Conservation (phyloP, 2,888 invertebrate genomes). For the Phyllotreta cruciferae region DNA sequence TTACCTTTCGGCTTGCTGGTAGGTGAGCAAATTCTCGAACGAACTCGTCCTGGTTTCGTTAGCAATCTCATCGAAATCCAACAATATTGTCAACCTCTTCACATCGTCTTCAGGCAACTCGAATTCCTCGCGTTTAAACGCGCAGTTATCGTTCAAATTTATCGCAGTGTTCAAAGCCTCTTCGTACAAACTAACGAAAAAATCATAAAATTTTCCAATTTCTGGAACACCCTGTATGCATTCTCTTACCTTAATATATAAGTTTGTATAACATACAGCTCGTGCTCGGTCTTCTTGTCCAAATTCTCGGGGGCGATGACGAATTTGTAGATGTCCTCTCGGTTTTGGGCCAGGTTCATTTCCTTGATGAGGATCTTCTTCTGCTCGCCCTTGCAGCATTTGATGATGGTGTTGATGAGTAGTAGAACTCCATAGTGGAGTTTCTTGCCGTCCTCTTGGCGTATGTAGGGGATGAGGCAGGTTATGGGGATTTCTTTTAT, state of each 20-base stretch:
- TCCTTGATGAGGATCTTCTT: slow-evolving; percentile 52
- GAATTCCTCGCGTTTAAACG: slow-evolving; percentile 47
- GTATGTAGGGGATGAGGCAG: slow-evolving; percentile 49
- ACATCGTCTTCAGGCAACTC: slow-evolving; percentile 47
- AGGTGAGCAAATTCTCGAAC: slow-evolving; percentile 44
- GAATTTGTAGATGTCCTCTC: slow-evolving; percentile 46
- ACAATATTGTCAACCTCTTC: slow-evolving; percentile 47
- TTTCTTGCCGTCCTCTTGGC: slow-evolving; percentile 43
- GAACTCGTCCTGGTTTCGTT: slow-evolving; percentile 42
- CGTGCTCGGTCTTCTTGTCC: slow-evolving; percentile 51
- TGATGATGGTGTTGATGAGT: slow-evolving; percentile 55
- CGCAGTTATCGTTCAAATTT: slow-evolving; percentile 43
- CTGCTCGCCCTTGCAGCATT: slow-evolving; percentile 50
- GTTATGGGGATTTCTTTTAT: slow-evolving; percentile 46
- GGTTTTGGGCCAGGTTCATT: slow-evolving; percentile 48
- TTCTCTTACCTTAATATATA: slow-evolving; percentile 52
- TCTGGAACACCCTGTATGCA: too few relatives aligned
- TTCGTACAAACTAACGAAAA: slow-evolving; percentile 44
- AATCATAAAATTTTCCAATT: neutral
- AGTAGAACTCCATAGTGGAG: slow-evolving; percentile 53
- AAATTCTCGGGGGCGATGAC: slow-evolving; percentile 44
- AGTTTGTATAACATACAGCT: slow-evolving; percentile 56
- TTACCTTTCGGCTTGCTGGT: slow-evolving; percentile 38
- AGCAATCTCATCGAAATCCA: slow-evolving; percentile 53
- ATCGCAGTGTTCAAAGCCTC: slow-evolving; percentile 47